phyloP scores from a whole-genome alignment of 1,140 invertebrate species.

The Grapholita molesta region DNA sequence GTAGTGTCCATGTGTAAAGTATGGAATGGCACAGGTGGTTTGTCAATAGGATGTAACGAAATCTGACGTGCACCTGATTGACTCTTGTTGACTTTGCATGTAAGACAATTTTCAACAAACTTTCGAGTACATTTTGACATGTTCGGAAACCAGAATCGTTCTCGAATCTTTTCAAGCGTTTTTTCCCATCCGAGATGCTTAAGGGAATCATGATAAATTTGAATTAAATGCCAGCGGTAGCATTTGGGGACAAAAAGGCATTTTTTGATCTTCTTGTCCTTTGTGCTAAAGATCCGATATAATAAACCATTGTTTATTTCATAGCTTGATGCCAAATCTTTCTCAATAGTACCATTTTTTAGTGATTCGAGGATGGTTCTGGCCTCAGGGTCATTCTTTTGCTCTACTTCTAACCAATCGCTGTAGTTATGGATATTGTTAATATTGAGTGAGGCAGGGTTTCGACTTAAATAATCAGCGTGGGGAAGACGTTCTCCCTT shows the following conservation, averaged over 20 bases:
- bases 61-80: conserved; percentile 31
- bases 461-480: neutral
- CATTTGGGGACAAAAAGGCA: conserved; percentile 32
- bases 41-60: conserved; percentile 34
- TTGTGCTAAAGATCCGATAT: conserved; percentile 28
- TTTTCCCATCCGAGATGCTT: conserved; percentile 47
- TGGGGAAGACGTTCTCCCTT: conserved; percentile 16
- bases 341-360: conserved; percentile 18
- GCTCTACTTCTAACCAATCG: conserved; percentile 25
- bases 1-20: conserved; percentile 34
- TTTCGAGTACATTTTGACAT: conserved; percentile 36
- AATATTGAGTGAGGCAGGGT: conserved; percentile 1
- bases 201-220: conserved; percentile 36
- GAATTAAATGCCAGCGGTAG: conserved; percentile 37
- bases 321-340: conserved; percentile 27
- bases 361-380: conserved; percentile 25
- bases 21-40: conserved; percentile 38
- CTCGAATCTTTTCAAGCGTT: conserved; percentile 27
- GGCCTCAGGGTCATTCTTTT: neutral
- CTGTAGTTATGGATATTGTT: conserved; percentile 16
- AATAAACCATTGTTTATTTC: conserved; percentile 30
- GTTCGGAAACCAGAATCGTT: conserved; percentile 45
- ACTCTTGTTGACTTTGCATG: conserved; percentile 36
- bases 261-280: conserved; percentile 26
- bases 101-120: conserved; percentile 42